Evolutionary conservation across 2,888 invertebrate species (phyloP).

Genomic region (Anticlea derivata): DNA sequence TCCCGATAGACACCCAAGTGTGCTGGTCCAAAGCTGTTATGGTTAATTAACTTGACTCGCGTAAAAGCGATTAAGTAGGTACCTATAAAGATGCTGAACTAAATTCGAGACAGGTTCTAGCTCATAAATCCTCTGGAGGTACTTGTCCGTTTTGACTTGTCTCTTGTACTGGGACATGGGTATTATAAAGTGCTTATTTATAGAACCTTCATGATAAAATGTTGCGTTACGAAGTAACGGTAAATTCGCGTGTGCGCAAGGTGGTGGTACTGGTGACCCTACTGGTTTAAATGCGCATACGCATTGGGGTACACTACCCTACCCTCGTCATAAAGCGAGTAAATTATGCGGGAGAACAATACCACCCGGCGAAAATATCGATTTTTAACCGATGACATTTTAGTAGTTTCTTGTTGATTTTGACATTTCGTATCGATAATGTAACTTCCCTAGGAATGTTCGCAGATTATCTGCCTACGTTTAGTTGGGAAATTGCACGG

Average conservation of each 20-base stretch:
- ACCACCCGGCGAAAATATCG: slow-evolving; percentile 55
- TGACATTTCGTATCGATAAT: slow-evolving; percentile 26
- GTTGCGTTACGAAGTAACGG: slow-evolving; percentile 59
- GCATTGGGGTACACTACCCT: slow-evolving; percentile 62
- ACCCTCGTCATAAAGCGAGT: slow-evolving; percentile 59
- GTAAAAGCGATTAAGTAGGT: slow-evolving; percentile 52
- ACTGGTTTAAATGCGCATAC: slow-evolving; percentile 54
- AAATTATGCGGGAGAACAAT: slow-evolving; percentile 64
- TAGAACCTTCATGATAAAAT: slow-evolving; percentile 28
- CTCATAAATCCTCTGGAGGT: slow-evolving; percentile 24
- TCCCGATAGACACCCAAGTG: slow-evolving; percentile 51
- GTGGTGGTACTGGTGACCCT: slow-evolving; percentile 32
- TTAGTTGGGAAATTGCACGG: slow-evolving; percentile 40
- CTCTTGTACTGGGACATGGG: slow-evolving; percentile 10
- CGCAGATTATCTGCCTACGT: slow-evolving; percentile 24
- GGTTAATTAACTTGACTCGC: slow-evolving; percentile 55
- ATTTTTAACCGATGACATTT: slow-evolving; percentile 62
- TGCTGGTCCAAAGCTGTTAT: slow-evolving; percentile 33
- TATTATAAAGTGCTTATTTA: slow-evolving; percentile 9
- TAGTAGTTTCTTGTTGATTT: slow-evolving; percentile 25
- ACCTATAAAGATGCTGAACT: slow-evolving; percentile 56
- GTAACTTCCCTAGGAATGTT: slow-evolving; percentile 25
- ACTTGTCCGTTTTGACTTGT: slow-evolving; percentile 21
- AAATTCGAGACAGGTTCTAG: slow-evolving; percentile 54
- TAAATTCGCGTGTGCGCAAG: slow-evolving; percentile 58